These are phyloP conservation scores for Paratilapia polleni DNA, from an alignment of 2,113 vertebrate species.

Conservation along the genomic window DNA sequence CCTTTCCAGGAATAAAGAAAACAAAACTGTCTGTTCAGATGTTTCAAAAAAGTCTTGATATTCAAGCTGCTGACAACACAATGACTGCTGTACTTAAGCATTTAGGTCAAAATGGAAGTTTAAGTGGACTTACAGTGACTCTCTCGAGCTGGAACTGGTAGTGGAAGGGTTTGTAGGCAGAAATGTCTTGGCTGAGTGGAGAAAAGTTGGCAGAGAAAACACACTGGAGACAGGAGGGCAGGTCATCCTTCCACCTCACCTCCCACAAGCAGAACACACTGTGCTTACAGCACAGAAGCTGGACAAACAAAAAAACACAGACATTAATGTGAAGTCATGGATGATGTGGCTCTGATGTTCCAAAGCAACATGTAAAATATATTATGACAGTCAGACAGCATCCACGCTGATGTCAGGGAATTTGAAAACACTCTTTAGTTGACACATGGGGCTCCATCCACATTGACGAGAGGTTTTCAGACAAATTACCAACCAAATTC, in stretches of 20 bases:
- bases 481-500: not conserved
- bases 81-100: not conserved
- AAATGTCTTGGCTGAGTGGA: conserved; percentile 79
- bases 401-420: not conserved
- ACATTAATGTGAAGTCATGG: not conserved
- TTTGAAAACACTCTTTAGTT: not conserved
- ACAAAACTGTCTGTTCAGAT: not conserved
- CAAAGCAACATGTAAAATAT: not conserved
- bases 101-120: not conserved
- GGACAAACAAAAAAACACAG: conserved; percentile 6
- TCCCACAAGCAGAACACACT: conserved; percentile 94
- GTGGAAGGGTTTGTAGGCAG: conserved; percentile 87
- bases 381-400: not conserved
- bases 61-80: not conserved
- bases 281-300: conserved; percentile 90
- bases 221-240: conserved; percentile 85
- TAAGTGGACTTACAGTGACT: conserved; percentile 85
- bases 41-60: not conserved
- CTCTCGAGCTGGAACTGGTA: conserved; percentile 92
- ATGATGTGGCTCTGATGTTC: not conserved
- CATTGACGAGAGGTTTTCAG: not conserved
- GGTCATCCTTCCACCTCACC: conserved; percentile 86
- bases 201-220: conserved; percentile 89
- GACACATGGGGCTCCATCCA: not conserved
- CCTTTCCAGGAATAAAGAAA: not conserved